These are phyloP conservation scores for Gila robusta DNA, from an alignment of 2,797 vertebrate species.

Conservation along the genomic window DNA sequence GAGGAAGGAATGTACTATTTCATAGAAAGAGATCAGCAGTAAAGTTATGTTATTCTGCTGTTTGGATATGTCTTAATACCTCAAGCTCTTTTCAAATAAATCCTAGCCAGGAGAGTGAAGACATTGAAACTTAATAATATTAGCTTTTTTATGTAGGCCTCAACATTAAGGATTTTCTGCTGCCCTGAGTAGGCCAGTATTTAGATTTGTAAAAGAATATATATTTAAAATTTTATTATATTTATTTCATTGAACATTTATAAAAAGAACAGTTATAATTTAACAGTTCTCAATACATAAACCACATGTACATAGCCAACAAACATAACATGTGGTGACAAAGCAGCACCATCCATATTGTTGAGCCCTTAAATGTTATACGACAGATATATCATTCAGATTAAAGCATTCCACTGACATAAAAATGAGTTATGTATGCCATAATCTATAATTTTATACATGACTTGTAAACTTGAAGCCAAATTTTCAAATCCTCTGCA, in stretches of 20 bases:
- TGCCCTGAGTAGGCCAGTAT: too few species aligned
- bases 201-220: background rate
- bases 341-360: background rate
- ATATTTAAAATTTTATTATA: background rate
- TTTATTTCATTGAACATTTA: background rate
- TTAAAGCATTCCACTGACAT: conserved; percentile 23
- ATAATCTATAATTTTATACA: conserved; percentile 13
- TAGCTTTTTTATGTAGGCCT: background rate
- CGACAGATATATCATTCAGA: background rate
- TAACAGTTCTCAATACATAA: too few species aligned
- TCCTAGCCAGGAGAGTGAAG: background rate
- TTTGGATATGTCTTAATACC: conserved; percentile 3
- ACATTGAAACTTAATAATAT: conserved; percentile 2
- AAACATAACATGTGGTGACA: background rate
- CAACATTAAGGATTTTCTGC: background rate
- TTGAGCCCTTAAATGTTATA: background rate
- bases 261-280: too few species aligned
- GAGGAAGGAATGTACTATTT: conserved; percentile 4
- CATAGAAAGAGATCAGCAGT: conserved; percentile 8
- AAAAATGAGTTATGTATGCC: background rate
- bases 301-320: background rate
- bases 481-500: conserved; percentile 23
- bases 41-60: conserved; percentile 2
- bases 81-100: conserved; percentile 26
- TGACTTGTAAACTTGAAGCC: conserved; percentile 20